Evolutionary conservation across 2,113 vertebrate species (phyloP), one percentile per base, ranked within the genome.

Genomic region (Phaethornis superciliosus): DNA sequence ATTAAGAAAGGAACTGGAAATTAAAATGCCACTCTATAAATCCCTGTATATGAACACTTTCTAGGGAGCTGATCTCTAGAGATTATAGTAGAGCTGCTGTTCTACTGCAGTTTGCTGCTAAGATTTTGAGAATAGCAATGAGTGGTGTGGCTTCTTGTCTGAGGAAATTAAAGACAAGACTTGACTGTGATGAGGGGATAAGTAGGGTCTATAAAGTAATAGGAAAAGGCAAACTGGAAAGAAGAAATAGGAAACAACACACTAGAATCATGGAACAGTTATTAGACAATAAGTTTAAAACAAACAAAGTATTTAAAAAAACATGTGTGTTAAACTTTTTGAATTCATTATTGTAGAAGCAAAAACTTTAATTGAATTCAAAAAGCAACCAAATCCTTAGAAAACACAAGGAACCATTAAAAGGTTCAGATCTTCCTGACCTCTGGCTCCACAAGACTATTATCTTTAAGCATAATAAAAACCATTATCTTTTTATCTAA

Each of bases 1-100:
- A 52, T 93, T 87, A 80, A 72, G 68, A 67, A 92, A 80, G 33
- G 80, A 91, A 44, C 44, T 47, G 60, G 67, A 72, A 89, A 74
- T 52, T 91, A 52, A 92, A 95, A 86, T 92, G 69, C 11, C 65
- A 60, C 60, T 44, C 4, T 59, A 54, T 69, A 90, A 85, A 88
- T 78, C 27, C 60, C 51, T 75, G 26, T 32, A 37, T 49, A 17
- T 76, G 67, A 88, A 72, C 77, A 81, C 84, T 90, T 60, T 92
- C 33, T 60, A 81, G 40, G 69, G 52, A 89, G 77, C 37, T 81
- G 63, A 89, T 67, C 30, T 69, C 60, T 32, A 18, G 62, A 54
- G 59, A 62, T 58, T 44, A 35, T 5, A 59, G n/a, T 27, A 52
- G 24, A 63, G 81, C 24, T 52, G 44, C 32, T 77, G 35, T 78